Conservation (phyloP, 2,888 invertebrate genomes). For the Pseudococcus viburni region DNA sequence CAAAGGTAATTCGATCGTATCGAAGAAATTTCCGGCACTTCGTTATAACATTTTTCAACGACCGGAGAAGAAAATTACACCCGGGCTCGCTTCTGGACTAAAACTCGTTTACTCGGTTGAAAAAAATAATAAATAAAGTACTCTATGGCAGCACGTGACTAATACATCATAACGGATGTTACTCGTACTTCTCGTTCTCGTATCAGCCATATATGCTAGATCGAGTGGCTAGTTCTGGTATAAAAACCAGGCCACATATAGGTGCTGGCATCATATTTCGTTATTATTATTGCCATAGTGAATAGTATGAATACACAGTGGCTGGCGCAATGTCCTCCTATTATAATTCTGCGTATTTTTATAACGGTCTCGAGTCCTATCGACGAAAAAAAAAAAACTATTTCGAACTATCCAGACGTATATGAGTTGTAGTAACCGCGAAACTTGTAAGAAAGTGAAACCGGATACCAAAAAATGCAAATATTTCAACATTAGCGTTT, state of each 20-base stretch:
- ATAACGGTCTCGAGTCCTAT: neutral
- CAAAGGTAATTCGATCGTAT: slow-evolving; percentile 1
- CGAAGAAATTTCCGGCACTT: slow-evolving; percentile 35
- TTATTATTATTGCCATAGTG: neutral
- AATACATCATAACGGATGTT: slow-evolving; percentile 40
- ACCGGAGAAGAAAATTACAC: neutral
- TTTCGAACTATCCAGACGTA: neutral
- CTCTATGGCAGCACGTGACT: slow-evolving; percentile 27
- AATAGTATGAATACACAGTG: neutral
- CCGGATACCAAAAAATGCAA: slow-evolving; percentile 22
- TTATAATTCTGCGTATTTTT: slow-evolving; percentile 29
- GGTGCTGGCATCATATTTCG: slow-evolving; percentile 19
- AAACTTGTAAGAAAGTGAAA: slow-evolving; percentile 23
- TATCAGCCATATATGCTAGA: neutral
- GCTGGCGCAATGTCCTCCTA: slow-evolving; percentile 14
- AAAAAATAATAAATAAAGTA: slow-evolving; percentile 13
- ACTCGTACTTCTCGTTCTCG: neutral
- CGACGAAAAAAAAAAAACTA: neutral
- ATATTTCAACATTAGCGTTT: neutral
- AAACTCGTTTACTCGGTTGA: neutral
- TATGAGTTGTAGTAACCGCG: neutral
- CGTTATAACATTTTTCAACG: neutral
- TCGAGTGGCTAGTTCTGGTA: slow-evolving; percentile 11
- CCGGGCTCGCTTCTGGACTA: neutral
- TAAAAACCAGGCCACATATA: slow-evolving; percentile 35